Evolutionary conservation across 2,113 vertebrate genomes (phyloP).

Genomic region (Fulica atra): DNA sequence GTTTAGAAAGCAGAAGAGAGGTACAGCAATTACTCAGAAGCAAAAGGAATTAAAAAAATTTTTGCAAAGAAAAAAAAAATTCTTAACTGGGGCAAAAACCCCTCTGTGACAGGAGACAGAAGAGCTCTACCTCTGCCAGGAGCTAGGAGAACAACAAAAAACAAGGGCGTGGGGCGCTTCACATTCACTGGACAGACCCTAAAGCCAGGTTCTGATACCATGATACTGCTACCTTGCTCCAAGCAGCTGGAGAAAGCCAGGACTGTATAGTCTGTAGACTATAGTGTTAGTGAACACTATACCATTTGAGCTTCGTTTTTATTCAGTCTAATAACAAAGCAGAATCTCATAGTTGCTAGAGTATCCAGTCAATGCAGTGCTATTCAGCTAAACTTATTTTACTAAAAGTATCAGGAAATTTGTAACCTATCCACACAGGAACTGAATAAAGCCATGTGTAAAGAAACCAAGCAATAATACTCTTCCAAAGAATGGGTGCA

Average conservation of each 20-base stretch:
- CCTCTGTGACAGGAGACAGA: background rate
- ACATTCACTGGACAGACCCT: background rate
- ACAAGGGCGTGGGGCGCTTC: background rate
- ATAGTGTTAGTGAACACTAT: background rate
- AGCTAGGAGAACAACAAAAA: background rate
- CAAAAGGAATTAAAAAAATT: background rate
- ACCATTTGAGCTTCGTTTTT: background rate
- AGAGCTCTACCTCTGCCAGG: background rate
- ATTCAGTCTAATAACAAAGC: background rate
- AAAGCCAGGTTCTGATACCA: background rate
- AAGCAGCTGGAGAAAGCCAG: background rate
- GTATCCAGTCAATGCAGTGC: background rate
- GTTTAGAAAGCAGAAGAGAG: background rate
- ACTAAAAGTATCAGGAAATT: background rate
- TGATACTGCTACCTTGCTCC: background rate
- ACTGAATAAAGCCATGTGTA: background rate
- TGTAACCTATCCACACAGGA: background rate
- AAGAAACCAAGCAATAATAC: background rate
- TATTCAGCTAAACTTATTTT: background rate
- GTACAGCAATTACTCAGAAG: background rate
- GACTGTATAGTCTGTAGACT: background rate
- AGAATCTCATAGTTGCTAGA: background rate
- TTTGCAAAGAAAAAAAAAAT: background rate
- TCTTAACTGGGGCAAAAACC: background rate
- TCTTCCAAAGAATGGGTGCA: background rate